phyloP scores from a whole-genome alignment of 2,113 vertebrate genomes.

The Egretta garzetta region DNA sequence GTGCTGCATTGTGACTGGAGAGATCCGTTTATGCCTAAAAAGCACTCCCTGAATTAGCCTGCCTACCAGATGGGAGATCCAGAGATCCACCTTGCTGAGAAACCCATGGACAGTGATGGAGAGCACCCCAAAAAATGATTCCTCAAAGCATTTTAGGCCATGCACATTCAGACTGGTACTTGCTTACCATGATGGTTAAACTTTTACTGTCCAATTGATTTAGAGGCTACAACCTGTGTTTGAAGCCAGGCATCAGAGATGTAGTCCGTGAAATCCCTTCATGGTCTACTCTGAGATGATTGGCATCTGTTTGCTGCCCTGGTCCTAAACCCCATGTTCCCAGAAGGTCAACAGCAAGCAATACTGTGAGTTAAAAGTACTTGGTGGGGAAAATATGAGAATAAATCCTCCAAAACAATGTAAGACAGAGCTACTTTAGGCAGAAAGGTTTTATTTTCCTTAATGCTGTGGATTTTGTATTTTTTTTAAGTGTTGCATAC shows the following conservation, averaged over 20 bases:
- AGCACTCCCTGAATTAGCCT: neutral
- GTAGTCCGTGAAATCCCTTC: neutral
- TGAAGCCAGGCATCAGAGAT: neutral
- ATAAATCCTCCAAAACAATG: neutral
- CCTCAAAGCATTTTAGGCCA: neutral
- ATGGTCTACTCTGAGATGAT: neutral
- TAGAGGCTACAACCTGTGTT: neutral
- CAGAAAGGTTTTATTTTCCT: neutral
- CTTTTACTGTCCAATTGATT: neutral
- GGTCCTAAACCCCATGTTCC: neutral
- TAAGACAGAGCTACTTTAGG: neutral
- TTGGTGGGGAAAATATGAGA: neutral
- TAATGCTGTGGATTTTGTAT: neutral
- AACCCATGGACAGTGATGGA: neutral
- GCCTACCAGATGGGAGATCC: neutral
- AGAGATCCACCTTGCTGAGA: neutral
- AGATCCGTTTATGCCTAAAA: neutral
- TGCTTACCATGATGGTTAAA: neutral
- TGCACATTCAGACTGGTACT: neutral
- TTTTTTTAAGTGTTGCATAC: neutral
- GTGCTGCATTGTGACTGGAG: neutral
- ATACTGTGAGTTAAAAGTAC: neutral
- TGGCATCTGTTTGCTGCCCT: neutral
- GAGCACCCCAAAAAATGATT: neutral
- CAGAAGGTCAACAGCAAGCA: neutral